These are phyloP conservation scores for Neopelma chrysocephalum DNA, from an alignment of 2,797 vertebrate genomes.

Conservation along the genomic window DNA sequence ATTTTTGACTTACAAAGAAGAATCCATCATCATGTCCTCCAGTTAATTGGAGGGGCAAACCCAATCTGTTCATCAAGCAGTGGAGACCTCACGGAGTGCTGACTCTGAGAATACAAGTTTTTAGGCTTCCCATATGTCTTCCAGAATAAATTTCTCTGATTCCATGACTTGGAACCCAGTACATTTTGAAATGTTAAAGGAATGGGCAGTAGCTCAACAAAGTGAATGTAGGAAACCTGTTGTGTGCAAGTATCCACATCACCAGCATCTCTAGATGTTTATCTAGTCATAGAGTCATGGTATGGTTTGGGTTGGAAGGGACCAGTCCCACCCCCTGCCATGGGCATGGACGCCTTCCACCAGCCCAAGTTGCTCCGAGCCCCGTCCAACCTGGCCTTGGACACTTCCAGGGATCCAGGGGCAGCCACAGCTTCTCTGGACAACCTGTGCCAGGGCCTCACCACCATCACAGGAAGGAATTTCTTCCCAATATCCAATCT, in stretches of 20 bases:
- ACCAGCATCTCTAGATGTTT: not conserved
- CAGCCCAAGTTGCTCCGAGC: not conserved
- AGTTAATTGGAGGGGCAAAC: not conserved
- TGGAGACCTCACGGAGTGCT: not conserved
- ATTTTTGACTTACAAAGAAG: not conserved
- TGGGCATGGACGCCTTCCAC: not conserved
- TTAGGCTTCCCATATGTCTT: not conserved
- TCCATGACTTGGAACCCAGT: not conserved
- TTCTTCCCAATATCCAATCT: not conserved
- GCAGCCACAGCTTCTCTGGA: not conserved
- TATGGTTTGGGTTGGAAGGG: not conserved
- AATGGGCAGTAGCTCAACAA: not conserved
- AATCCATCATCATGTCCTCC: not conserved
- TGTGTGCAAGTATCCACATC: not conserved
- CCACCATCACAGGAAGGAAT: rapidly evolving
- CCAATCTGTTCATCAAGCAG: not conserved
- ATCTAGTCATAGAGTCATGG: not conserved
- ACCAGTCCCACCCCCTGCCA: not conserved
- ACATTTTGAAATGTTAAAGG: not conserved
- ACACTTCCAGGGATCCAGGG: not conserved
- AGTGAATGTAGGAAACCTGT: not conserved
- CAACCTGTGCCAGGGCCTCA: rapidly evolving
- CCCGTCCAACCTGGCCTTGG: not conserved
- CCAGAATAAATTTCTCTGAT: not conserved
- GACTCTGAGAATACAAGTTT: not conserved